Evolutionary conservation across 2,797 vertebrate species (phyloP).

Genomic region (Muscicapa comitata): DNA sequence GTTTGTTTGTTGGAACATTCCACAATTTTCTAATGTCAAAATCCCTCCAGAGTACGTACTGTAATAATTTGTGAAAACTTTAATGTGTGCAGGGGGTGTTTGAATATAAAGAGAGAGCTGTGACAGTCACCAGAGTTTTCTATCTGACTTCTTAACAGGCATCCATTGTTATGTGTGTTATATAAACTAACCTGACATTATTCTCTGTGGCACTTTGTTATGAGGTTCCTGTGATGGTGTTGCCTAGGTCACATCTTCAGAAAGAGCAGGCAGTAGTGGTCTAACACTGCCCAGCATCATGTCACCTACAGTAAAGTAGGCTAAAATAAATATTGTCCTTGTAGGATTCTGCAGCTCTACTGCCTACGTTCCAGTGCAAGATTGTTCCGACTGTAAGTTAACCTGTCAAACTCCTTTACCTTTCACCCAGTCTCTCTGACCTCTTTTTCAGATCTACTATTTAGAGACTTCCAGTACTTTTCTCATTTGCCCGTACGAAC

Average conservation of each 20-base stretch:
- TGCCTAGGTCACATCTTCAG: background rate
- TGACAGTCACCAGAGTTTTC: background rate
- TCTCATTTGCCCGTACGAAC: background rate
- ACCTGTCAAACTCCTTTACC: background rate
- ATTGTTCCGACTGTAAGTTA: background rate
- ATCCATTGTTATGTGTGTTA: background rate
- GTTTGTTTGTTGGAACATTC: background rate
- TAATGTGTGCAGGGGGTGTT: background rate
- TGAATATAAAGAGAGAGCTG: background rate
- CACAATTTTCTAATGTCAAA: background rate
- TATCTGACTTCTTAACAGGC: background rate
- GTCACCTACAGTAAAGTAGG: background rate
- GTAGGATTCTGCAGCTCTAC: background rate
- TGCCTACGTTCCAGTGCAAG: background rate
- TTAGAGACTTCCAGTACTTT: background rate
- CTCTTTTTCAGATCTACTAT: background rate
- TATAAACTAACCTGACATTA: background rate
- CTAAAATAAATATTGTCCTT: background rate
- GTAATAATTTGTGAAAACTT: background rate
- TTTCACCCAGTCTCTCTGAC: background rate
- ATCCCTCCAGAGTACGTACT: background rate
- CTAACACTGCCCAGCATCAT: accelerated
- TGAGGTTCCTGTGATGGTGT: background rate
- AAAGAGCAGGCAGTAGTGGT: background rate
- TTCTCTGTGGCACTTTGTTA: background rate